Percentiles rank a stretch among this genome's conserved stretches.
phyloP scores from a whole-genome alignment of 2,797 vertebrate species.

The Percopsis omiscomaycus region DNA sequence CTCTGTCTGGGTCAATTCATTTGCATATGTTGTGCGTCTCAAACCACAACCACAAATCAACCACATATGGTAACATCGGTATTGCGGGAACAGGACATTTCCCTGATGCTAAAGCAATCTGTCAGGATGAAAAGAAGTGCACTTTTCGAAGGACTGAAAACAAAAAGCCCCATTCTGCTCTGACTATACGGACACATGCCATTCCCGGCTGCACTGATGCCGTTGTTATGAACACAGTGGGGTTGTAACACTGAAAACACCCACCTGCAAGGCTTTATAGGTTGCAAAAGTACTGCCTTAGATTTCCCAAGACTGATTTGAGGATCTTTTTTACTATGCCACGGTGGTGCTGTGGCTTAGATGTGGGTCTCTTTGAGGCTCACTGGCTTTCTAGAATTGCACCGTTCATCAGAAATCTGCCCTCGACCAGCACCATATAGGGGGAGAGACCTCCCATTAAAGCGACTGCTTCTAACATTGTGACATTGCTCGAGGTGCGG shows the following conservation, averaged over 20 bases:
- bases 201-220: no score
- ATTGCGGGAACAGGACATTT: conserved; percentile 6
- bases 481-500: conserved; percentile 31
- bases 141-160: no score
- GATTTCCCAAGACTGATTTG: neutral
- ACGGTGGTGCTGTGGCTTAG: neutral
- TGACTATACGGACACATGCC: neutral
- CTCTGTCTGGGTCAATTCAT: no score
- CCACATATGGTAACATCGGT: conserved; percentile 15
- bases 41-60: neutral
- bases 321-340: neutral
- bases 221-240: neutral
- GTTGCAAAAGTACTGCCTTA: no score
- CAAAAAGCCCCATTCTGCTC: neutral
- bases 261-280: neutral
- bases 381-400: conserved; percentile 8
- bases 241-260: neutral
- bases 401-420: conserved; percentile 34
- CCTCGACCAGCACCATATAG: conserved; percentile 13
- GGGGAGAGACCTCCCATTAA: conserved; percentile 12
- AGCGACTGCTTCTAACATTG: conserved; percentile 31
- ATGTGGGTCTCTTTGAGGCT: conserved; percentile 1
- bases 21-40: no score
- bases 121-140: neutral
- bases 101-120: conserved; percentile 16